A percentile compares a stretch with the other conserved stretches of the same genome.
Evolutionary conservation across 2,113 vertebrate species (phyloP).

Genomic region (Percina caprodes): DNA sequence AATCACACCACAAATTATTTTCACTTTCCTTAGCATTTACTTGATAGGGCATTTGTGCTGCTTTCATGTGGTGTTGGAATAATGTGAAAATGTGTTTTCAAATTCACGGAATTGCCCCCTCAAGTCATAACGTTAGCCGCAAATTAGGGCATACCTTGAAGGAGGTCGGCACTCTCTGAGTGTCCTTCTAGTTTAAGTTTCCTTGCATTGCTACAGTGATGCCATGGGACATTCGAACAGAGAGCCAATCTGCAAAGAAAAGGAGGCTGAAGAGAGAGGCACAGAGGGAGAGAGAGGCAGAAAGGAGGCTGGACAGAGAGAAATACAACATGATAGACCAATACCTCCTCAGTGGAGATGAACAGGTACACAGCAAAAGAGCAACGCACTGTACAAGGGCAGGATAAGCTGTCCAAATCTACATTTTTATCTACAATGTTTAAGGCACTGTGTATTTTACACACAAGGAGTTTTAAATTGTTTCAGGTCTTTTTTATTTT

Average conservation of each 20-base stretch:
- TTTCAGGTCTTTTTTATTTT: background rate
- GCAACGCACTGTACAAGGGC: background rate
- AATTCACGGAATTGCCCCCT: too few species aligned
- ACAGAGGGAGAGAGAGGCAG: conserved; percentile 62
- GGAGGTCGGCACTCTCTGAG: too few species aligned
- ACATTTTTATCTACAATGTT: background rate
- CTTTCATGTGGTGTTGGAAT: too few species aligned
- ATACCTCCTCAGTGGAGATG: conserved; percentile 77
- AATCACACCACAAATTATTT: too few species aligned
- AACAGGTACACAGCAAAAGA: conserved; percentile 64
- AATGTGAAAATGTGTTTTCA: too few species aligned
- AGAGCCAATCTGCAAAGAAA: conserved; percentile 72
- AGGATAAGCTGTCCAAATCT: background rate
- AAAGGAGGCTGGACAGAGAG: conserved; percentile 60
- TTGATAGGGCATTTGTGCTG: too few species aligned
- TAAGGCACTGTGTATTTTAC: too few species aligned
- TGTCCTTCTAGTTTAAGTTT: background rate
- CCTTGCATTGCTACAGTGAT: conserved; percentile 33
- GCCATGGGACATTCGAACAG: conserved; percentile 72
- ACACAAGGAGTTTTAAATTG: too few species aligned
- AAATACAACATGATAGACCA: conserved; percentile 75
- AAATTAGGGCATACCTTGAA: too few species aligned
- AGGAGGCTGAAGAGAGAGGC: conserved; percentile 61
- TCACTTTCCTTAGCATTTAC: too few species aligned
- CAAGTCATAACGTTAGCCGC: too few species aligned